These are phyloP conservation scores for Gracilinanus agilis DNA, from an alignment of 2,113 vertebrate species.

Conservation along the genomic window DNA sequence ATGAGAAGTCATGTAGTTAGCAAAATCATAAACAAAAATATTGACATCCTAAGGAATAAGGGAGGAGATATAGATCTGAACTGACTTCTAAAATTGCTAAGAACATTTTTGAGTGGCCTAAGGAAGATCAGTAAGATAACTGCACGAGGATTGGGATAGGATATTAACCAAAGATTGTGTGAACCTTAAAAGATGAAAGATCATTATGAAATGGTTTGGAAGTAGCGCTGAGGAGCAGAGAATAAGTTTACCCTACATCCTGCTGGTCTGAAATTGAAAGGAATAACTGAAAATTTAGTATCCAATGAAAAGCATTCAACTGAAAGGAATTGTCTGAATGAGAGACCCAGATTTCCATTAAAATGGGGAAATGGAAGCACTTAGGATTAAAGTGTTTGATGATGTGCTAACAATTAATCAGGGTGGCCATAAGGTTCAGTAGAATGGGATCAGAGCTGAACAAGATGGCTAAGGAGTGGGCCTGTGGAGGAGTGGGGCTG, in stretches of 20 bases:
- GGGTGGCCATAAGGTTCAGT: no score
- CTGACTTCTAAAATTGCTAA: not conserved
- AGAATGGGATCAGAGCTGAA: not conserved
- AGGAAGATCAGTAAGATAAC: not conserved
- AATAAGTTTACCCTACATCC: not conserved
- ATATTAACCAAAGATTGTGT: no score
- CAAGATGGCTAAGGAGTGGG: not conserved
- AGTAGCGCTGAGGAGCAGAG: not conserved
- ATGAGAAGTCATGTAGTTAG: not conserved
- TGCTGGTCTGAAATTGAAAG: not conserved
- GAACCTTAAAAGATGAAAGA: not conserved
- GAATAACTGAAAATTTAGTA: no score
- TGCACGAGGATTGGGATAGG: not conserved
- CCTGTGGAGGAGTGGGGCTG: not conserved
- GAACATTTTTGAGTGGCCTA: not conserved
- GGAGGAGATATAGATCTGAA: not conserved
- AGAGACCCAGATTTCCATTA: not conserved
- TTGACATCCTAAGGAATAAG: not conserved
- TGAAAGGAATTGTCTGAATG: not conserved
- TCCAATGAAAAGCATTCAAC: not conserved
- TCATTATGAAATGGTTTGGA: not conserved
- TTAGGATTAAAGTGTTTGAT: not conserved
- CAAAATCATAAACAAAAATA: not conserved
- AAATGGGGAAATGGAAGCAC: not conserved
- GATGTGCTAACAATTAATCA: not conserved